phyloP scores from a whole-genome alignment of 2,888 invertebrate species.

The Euspilapteryx auroguttella region DNA sequence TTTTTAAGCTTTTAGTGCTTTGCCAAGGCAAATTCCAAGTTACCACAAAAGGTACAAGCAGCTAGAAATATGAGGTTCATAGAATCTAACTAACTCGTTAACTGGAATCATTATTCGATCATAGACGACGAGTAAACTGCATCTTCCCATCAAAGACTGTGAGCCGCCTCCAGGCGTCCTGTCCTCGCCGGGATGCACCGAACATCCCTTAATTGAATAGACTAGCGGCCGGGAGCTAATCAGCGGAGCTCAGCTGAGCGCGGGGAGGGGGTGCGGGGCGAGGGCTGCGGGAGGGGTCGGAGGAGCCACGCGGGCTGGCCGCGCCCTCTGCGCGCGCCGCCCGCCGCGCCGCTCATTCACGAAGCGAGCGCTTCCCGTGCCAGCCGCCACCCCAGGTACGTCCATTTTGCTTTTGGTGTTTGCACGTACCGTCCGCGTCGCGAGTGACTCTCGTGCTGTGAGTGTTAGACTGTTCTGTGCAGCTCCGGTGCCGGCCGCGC shows the following conservation, averaged over 20 bases:
- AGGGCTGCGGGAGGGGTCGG: slow-evolving; percentile 31
- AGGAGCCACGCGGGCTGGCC: slow-evolving; percentile 61
- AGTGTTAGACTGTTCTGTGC: slow-evolving; percentile 18
- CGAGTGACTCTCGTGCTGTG: slow-evolving; percentile 48
- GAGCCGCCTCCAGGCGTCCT: slow-evolving; percentile 19
- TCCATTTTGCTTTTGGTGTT: slow-evolving; percentile 58
- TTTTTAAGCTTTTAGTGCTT: no score
- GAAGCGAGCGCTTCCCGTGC: slow-evolving; percentile 53
- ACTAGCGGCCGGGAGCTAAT: slow-evolving; percentile 48
- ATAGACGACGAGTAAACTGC: no score
- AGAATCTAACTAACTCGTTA: no score
- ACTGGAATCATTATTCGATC: no score
- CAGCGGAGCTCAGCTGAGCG: slow-evolving; percentile 51
- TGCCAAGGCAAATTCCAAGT: no score
- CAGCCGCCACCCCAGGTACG: slow-evolving; percentile 59
- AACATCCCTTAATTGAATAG: slow-evolving; percentile 56
- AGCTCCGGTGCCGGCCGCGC: slow-evolving; percentile 2
- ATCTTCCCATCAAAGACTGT: no score
- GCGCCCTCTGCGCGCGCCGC: slow-evolving; percentile 67
- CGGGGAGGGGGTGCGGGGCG: slow-evolving; percentile 22
- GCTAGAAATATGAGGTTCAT: no score
- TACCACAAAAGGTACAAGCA: no score
- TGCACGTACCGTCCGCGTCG: slow-evolving; percentile 37
- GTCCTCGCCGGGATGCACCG: slow-evolving; percentile 17
- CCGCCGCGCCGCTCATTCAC: slow-evolving; percentile 56